Evolutionary conservation across 1,140 invertebrate genomes (phyloP).

Genomic region (Drosophila kanapiae): DNA sequence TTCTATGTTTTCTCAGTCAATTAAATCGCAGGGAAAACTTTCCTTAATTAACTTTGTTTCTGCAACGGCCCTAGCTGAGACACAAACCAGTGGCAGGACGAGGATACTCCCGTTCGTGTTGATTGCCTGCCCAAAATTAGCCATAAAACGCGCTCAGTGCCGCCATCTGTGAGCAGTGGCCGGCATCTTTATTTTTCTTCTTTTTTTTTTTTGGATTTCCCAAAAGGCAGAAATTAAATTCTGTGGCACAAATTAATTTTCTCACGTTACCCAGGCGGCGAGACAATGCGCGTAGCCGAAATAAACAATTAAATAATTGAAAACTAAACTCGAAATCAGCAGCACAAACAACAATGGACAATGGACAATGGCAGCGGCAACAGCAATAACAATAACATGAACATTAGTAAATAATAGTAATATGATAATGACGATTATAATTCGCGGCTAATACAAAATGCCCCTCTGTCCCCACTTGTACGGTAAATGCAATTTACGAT

Average conservation of each 20-base stretch:
- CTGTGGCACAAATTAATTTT: conserved; percentile 55
- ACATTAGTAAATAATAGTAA: conserved; percentile 64
- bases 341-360: conserved; percentile 27
- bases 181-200: neutral
- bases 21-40: conserved; percentile 22
- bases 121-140: conserved; percentile 63
- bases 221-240: conserved; percentile 50
- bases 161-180: conserved; percentile 58
- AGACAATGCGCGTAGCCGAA: conserved; percentile 21
- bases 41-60: conserved; percentile 16
- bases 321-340: conserved; percentile 49
- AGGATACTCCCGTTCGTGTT: conserved; percentile 5
- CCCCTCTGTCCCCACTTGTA: conserved; percentile 18
- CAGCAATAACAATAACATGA: conserved; percentile 46
- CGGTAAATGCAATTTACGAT: conserved; percentile 41
- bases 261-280: conserved; percentile 59
- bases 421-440: conserved; percentile 58
- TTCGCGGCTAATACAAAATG: conserved; percentile 66
- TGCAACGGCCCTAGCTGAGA: conserved; percentile 38
- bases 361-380: neutral
- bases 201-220: neutral
- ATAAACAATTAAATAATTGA: conserved; percentile 75
- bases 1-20: neutral
- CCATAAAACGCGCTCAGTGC: conserved; percentile 58
- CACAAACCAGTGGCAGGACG: conserved; percentile 54